Evolutionary conservation across 1,140 invertebrate species (phyloP), one percentile per base, ranked within the genome.

Genomic region (Sycophila sp.): DNA sequence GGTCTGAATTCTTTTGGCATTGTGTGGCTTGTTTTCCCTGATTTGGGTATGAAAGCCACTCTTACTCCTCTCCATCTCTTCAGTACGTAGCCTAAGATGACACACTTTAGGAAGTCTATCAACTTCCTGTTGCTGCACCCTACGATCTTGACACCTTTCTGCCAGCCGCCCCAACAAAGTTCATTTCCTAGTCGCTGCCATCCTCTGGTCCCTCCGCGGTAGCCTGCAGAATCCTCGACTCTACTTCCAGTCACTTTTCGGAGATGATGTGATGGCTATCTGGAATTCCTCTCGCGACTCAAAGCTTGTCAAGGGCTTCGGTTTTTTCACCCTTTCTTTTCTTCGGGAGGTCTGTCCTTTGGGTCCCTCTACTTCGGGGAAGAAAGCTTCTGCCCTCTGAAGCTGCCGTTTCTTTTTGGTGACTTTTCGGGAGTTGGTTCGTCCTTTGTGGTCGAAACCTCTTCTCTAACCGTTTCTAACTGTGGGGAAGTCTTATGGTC

Each of bases 1-100:
- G 34, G 34, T 36, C 5, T 11, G 34, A 5, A 36, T 36, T 11
- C 34, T 32, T 58, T 72, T 3, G 64, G 26, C 13, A 5, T 32
- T 5, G 42, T 49, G 45, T 71, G 28, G 38, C 49, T 17, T 8
- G 17, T 56, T 19, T 38, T 72, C 0, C 65, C 73, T 28, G 69
- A 38, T 51, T 74, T 74, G 2, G 64, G 64, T 34, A 72, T 68
- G 59, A 72, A 72, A 45, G 49, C 36, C 30, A 71, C 62, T 45
- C 56, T 58, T 13, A 58, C 24, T 2, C 4, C 24, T n/a, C 36
- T 58, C 53, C 67, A 65, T 3, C 10, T 24, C 24, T 22, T 3
- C 3, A 68, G 72, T 24, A 65, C 34, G 28, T 47, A 19, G 0
- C 67, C 60, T 26, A 36, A 36, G 11, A 36, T 36, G 5, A 36